Conservation (phyloP, 2,888 invertebrate species). For the Stenodema calcarata region DNA sequence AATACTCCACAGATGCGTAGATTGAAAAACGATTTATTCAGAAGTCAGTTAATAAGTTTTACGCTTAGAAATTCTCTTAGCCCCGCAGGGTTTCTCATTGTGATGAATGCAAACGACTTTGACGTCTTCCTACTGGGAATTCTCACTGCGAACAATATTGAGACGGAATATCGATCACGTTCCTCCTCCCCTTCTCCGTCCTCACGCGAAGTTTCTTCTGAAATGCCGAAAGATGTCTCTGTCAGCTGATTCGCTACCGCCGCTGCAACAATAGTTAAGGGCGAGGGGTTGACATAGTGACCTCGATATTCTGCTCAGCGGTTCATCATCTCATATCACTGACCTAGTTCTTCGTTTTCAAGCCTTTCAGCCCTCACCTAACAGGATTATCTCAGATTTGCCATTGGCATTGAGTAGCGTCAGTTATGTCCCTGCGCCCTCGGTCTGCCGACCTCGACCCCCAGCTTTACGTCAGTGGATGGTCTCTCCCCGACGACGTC, state of each 20-base stretch:
- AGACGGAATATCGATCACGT: background rate
- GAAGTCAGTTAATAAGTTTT: no score
- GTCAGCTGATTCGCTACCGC: background rate
- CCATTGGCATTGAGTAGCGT: slow-evolving; percentile 15
- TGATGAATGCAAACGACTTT: no score
- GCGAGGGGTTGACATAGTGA: background rate
- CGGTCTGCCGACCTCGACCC: background rate
- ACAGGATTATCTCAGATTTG: slow-evolving; percentile 7
- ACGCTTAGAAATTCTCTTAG: no score
- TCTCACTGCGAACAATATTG: background rate
- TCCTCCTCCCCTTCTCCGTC: background rate
- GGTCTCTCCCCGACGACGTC: background rate
- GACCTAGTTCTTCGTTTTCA: slow-evolving; percentile 5
- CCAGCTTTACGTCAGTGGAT: background rate
- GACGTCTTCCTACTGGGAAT: background rate
- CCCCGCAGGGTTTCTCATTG: no score
- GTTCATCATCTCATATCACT: slow-evolving; percentile 6
- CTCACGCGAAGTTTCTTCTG: background rate
- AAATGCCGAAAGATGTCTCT: background rate
- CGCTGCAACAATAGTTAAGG: background rate
- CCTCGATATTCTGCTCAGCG: background rate
- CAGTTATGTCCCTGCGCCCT: background rate
- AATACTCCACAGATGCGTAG: no score
- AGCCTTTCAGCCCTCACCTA: background rate
- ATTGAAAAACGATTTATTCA: no score